Percentiles rank a stretch among this genome's conserved stretches.
These are phyloP conservation scores for Hydrolagus colliei DNA, from an alignment of 2,797 vertebrate species.

Conservation along the genomic window DNA sequence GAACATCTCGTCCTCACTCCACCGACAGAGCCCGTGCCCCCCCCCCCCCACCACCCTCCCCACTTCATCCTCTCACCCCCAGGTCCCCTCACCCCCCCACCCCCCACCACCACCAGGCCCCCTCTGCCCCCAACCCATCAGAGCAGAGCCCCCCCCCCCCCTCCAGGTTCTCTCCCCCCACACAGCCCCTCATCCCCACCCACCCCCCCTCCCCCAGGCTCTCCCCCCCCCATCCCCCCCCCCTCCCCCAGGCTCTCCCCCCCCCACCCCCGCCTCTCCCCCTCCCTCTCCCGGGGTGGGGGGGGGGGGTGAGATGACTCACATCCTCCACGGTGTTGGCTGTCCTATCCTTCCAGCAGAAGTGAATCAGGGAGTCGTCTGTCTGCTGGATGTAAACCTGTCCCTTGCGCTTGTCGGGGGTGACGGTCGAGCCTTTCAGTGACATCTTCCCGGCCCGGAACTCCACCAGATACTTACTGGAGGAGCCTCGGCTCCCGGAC, in stretches of 20 bases:
- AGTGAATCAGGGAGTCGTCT: slow-evolving; percentile 90
- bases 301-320: slow-evolving; percentile 44
- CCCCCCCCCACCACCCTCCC: no score
- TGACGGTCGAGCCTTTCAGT: slow-evolving; percentile 82
- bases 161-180: no score
- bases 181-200: no score
- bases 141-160: neutral
- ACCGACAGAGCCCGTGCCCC: neutral
- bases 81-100: no score
- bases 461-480: slow-evolving; percentile 90
- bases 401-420: slow-evolving; percentile 90
- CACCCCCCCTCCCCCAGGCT: no score
- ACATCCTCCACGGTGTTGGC: slow-evolving; percentile 83
- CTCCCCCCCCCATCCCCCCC: no score
- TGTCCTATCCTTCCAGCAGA: slow-evolving; percentile 89
- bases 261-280: no score
- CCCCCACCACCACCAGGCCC: no score
- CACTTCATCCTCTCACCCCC: no score
- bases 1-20: no score
- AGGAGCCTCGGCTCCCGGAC: slow-evolving; percentile 81
- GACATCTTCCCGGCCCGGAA: slow-evolving; percentile 93
- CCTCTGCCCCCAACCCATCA: neutral
- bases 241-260: no score
- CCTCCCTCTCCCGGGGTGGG: neutral
- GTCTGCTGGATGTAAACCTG: slow-evolving; percentile 90